Base-by-base conservation (phyloP, 2,888 invertebrate genomes). In the Ganaspis brasiliensis region DNA sequence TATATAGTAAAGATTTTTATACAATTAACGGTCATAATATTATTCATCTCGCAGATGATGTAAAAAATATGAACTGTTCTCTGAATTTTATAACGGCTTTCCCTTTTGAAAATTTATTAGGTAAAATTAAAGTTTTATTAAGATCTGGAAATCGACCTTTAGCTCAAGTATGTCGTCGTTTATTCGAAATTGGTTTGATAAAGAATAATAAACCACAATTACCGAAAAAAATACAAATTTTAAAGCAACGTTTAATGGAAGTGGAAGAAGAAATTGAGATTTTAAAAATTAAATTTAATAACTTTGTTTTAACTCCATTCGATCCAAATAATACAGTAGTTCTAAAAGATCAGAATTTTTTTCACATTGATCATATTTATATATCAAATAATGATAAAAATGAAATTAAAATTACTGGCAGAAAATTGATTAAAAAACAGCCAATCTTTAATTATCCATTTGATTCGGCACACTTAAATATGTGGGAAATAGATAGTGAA, bases 81-180 rank as follows among this genome's bases (percentile, higher is more conserved):
- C 26, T 73, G n/a, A 74, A 52, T 76, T 24, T 21, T 3, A 72
- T 72, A 1, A 72, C 72, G 1, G 76, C 72, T 9, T 76, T 76
- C 24, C 72, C 72, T 4, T 76, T 76, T 72, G 76, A 76, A 63
- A 76, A n/a, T 72, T 63, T 72, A 4, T 19, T 76, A 1, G 76
- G 72, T 1, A 10, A 52, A 37, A 1, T 72, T 4, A 74, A 79
- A 57, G 45, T 37, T 31, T 49, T 63, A 9, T n/a, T 79, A 2
- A 49, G 76, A 19, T 75, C 74, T 21, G 76, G 74, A 14, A 74
- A 76, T 35, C 19, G 31, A 9, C 74, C 74, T 37, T 45, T 75
- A 3, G 56, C 75, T 9, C 75, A 75, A 37, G n/a, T 75, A 1
- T 75, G 56, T 70, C 67, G 56, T 6, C 52, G 71, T 21, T 9